Evolutionary conservation across 2,797 vertebrate genomes (phyloP).

Genomic region (Hypotaenidia okinawae): DNA sequence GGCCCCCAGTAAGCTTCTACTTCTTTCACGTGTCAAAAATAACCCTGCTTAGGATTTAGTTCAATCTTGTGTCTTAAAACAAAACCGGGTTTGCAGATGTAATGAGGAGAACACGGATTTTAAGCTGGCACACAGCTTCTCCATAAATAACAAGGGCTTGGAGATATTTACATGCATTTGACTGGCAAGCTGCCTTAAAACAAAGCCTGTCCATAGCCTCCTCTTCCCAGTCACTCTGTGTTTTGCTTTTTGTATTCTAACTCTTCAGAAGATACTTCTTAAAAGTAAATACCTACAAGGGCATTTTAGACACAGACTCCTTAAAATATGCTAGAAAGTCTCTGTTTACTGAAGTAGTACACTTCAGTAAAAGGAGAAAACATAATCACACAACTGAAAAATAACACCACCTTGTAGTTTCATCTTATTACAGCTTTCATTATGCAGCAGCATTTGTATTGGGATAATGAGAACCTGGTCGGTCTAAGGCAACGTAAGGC

Average conservation of each 20-base stretch:
- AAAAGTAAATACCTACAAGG: neutral
- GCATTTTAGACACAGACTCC: neutral
- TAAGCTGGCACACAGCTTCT: neutral
- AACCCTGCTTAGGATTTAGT: fast-evolving
- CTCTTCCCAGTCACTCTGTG: neutral
- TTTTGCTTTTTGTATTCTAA: neutral
- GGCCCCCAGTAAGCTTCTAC: neutral
- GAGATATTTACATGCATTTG: neutral
- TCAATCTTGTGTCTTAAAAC: neutral
- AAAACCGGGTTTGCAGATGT: neutral
- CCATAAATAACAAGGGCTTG: neutral
- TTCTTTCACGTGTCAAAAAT: neutral
- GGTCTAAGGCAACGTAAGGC: neutral
- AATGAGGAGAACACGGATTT: neutral
- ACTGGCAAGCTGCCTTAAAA: neutral
- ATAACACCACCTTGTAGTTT: neutral
- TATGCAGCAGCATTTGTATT: neutral
- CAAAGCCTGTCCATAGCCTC: neutral
- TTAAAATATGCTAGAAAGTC: neutral
- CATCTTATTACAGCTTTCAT: neutral
- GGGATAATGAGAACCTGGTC: neutral
- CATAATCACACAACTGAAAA: neutral
- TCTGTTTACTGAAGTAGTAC: neutral
- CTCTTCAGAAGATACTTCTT: neutral
- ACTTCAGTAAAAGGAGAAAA: neutral